A percentile compares a stretch with the other conserved stretches of the same genome.
Conservation (phyloP, 2,797 vertebrate species). For the Vultur gryphus region DNA sequence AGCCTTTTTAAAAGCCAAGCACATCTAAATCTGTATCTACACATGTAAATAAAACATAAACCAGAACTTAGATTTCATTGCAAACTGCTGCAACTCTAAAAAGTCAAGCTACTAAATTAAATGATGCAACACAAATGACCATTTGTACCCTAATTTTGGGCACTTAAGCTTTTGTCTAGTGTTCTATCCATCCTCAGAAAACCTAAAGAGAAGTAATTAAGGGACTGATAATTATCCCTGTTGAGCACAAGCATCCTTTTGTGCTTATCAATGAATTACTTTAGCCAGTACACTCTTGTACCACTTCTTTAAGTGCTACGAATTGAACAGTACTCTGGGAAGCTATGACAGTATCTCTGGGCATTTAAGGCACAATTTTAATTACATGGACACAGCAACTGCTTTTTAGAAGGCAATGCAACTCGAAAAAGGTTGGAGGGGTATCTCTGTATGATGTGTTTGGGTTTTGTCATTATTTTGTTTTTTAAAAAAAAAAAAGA, state of each 20-base stretch:
- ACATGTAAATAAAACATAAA: neutral
- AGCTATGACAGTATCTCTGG: neutral
- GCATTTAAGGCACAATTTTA: neutral
- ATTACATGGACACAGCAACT: neutral
- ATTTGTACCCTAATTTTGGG: neutral
- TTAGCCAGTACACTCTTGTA: neutral
- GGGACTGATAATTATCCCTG: neutral
- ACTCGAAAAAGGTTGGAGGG: neutral
- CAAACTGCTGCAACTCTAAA: neutral
- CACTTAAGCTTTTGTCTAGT: neutral
- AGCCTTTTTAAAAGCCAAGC: neutral
- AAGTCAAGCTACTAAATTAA: neutral
- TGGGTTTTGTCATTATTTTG: neutral
- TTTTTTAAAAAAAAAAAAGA: neutral
- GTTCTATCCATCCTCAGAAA: neutral
- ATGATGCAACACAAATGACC: neutral
- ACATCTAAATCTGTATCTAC: neutral
- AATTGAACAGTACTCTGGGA: neutral
- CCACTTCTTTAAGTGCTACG: neutral
- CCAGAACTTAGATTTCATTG: neutral
- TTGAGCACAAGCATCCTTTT: neutral
- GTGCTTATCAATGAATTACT: neutral
- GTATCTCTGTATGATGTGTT: neutral
- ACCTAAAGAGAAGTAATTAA: neutral
- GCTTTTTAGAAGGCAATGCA: neutral